Evolutionary conservation across 1,140 invertebrate species (phyloP), one percentile per base, ranked within the genome.

Genomic region (Stenopsyche tienmushanensis): DNA sequence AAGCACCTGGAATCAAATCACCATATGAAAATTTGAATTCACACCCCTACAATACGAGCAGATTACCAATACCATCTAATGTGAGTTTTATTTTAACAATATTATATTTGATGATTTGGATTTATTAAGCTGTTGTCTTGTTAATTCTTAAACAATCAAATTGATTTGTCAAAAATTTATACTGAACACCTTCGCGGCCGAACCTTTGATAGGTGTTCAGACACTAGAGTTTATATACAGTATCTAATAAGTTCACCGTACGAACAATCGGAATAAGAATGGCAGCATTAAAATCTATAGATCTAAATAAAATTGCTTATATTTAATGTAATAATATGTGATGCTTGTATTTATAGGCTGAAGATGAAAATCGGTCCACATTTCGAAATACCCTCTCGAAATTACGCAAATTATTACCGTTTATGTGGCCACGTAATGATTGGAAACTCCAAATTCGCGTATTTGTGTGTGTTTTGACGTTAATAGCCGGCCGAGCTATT

Each of bases 391-490:
- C 85, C 0, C 90, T 86, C 80, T 83, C 85, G 69, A 97, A 97
- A 77, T 76, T 94, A 5, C 86, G 85, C 72, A 87, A 84, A 0
- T 84, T 98, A 20, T 75, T 88, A 49, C 95, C 95, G 1, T 98
- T 96, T 78, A 80, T 98, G n/a, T 99, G 96, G 96, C 96, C 96
- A 0, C 90, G 88, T 68, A 94, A 90, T 66, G 88, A 87, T 75
- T 50, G 81, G 1, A 72, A 83, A 0, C 81, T 98, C 3, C 96
- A 98, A 76, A 67, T 93, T 0, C 82, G 89, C 59, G 94, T 99
- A 0, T 49, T 96, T 2, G 75, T 94, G 62, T 98, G 96, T 77
- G 84, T 98, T 24, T 10, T 85, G 0, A 78, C 94, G 10, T 82
- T 99, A 9, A 74, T 86, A 10, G 83, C 79, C 23, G 96, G 95